These are phyloP conservation scores for Candoia aspera DNA, from an alignment of 2,113 vertebrate genomes.

Conservation along the genomic window DNA sequence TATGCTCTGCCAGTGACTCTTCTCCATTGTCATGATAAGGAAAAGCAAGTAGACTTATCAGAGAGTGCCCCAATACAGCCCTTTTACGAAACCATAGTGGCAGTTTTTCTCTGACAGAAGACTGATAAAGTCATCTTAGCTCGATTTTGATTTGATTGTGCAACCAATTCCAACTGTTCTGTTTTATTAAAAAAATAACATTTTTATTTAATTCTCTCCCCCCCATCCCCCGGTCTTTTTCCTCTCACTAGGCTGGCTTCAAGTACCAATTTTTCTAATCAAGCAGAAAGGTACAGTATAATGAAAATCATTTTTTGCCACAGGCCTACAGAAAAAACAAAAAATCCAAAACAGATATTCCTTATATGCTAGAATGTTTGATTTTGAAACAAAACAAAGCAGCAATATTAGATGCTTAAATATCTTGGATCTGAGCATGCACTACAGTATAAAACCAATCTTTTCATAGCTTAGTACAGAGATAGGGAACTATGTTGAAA, in stretches of 20 bases:
- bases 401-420: neutral
- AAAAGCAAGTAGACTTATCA: slow-evolving; percentile 20
- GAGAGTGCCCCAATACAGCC: neutral
- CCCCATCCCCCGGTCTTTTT: slow-evolving; percentile 43
- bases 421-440: neutral
- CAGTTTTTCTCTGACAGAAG: neutral
- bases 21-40: slow-evolving; percentile 19
- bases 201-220: slow-evolving; percentile 45
- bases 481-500: neutral
- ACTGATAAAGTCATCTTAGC: slow-evolving; percentile 9
- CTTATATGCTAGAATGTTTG: neutral
- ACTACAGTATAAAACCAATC: neutral
- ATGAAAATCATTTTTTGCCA: neutral
- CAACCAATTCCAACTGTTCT: slow-evolving; percentile 7
- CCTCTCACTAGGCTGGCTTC: slow-evolving; percentile 85
- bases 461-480: neutral
- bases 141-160: neutral
- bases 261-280: slow-evolving; percentile 92
- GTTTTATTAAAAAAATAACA: slow-evolving; percentile 15
- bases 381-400: neutral
- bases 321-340: neutral
- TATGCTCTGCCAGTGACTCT: neutral
- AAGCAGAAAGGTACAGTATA: slow-evolving; percentile 92
- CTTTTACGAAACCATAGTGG: neutral
- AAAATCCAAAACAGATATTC: neutral